phyloP scores from a whole-genome alignment of 2,113 vertebrate species.

The Eptesicus fuscus region DNA sequence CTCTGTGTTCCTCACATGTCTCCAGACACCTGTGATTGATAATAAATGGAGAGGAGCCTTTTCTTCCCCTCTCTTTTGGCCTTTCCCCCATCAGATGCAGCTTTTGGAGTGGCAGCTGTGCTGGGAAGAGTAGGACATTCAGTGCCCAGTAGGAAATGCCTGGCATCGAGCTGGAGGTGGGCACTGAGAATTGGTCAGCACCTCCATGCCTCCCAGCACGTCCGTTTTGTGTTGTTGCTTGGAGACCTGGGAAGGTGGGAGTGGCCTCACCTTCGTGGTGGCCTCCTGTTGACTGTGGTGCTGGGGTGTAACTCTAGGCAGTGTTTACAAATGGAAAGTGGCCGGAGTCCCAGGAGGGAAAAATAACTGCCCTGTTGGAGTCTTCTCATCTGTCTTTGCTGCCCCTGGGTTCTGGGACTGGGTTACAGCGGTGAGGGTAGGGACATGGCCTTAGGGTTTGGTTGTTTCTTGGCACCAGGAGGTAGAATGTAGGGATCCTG shows the following conservation, averaged over 20 bases:
- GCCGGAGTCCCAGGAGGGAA: slow-evolving; percentile 67
- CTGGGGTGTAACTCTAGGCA: slow-evolving; percentile 63
- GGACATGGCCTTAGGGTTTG: not conserved
- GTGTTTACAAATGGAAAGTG: slow-evolving; percentile 72
- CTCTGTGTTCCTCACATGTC: not conserved
- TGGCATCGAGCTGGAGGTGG: slow-evolving; percentile 48
- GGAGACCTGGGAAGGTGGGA: slow-evolving; percentile 60
- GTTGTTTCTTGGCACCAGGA: not conserved
- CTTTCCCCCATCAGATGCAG: not conserved
- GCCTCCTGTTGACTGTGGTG: slow-evolving; percentile 61
- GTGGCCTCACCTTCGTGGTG: slow-evolving; percentile 50
- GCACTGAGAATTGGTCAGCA: slow-evolving; percentile 65
- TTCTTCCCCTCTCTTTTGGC: not conserved
- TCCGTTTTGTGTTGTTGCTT: slow-evolving; percentile 71
- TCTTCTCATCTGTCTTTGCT: slow-evolving; percentile 60
- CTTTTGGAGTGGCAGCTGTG: not conserved
- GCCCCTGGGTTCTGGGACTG: not conserved
- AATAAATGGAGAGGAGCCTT: not conserved
- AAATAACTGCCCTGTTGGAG: slow-evolving; percentile 43
- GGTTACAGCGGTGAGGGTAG: not conserved
- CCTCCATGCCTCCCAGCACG: slow-evolving; percentile 41
- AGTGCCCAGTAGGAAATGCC: slow-evolving; percentile 60
- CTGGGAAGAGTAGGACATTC: slow-evolving; percentile 44
- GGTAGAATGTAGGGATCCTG: not conserved
- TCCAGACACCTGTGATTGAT: not conserved